These are phyloP conservation scores for Meta bourneti DNA, from an alignment of 2,888 invertebrate genomes.

Conservation along the genomic window DNA sequence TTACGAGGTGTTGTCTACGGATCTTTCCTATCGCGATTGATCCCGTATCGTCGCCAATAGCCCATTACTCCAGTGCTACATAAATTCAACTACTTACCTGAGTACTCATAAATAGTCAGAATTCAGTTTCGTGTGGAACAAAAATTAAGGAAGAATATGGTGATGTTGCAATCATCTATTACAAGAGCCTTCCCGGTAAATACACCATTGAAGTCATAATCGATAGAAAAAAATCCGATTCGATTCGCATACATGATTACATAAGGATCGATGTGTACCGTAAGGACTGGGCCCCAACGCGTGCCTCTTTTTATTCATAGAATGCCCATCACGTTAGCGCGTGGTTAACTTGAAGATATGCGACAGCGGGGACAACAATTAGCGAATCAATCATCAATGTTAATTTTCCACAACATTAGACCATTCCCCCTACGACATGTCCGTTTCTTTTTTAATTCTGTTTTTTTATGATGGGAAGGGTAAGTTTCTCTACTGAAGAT, in stretches of 20 bases:
- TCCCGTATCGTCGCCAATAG: too few relatives aligned
- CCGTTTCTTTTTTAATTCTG: not conserved
- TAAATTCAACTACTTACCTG: too few relatives aligned
- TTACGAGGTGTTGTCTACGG: too few relatives aligned
- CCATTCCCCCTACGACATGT: not conserved
- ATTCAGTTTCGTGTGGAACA: too few relatives aligned
- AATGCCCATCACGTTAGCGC: not conserved
- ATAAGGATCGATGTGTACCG: not conserved
- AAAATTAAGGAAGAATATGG: too few relatives aligned
- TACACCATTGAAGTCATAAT: not conserved
- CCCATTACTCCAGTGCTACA: too few relatives aligned
- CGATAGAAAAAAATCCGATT: not conserved
- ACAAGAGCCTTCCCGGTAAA: too few relatives aligned
- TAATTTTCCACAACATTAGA: slow-evolving; percentile 60
- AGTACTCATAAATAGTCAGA: too few relatives aligned
- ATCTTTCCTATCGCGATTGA: too few relatives aligned
- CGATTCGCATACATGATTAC: not conserved
- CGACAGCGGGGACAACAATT: slow-evolving; percentile 4
- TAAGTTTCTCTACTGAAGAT: slow-evolving; percentile 5
- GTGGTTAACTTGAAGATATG: slow-evolving; percentile 29
- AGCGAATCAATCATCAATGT: slow-evolving; percentile 55
- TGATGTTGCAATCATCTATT: too few relatives aligned
- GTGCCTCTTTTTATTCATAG: not conserved
- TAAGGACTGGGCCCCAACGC: not conserved
- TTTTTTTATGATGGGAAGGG: not conserved